Evolutionary conservation across 2,888 invertebrate genomes (phyloP), one percentile per base, ranked within the genome.

Genomic region (Lepidochrysops patricia): DNA sequence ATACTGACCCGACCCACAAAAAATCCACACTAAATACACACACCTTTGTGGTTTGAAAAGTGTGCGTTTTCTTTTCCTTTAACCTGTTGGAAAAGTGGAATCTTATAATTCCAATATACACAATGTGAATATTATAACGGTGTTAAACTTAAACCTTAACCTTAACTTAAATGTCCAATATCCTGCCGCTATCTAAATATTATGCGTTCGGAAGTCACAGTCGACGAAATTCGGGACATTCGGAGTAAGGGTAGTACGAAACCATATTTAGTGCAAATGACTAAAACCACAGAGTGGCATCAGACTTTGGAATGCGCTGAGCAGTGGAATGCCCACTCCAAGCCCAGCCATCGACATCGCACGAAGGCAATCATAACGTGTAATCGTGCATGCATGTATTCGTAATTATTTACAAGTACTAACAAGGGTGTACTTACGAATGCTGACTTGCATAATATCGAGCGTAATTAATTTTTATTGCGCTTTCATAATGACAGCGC

Each of bases 391-490:
- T 29, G 23, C 48, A 54, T 54, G 54, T 32, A 54, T 54, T 54
- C 54, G 19, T 54, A 54, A 54, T 54, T 54, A 54, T 32, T 29
- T 32, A 54, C 54, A 54, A 54, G 54, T 32, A 52, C 29, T 52
- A 15, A 54, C 54, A 54, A 54, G 32, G 54, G 54, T 54, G n/a
- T 52, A 54, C 54, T 29, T 32, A 54, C 15, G 15, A 23, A 7
- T 25, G 27, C n/a, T 29, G 13, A 27, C 27, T 32, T 29, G 29
- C 54, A 54, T 54, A 37, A 37, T 13, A 50, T 50, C 26, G 6
- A n/a, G 19, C 4, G 29, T 15, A 29, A 54, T 54, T 54, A 54
- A 23, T 54, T 32, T 52, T 54, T 54, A 54, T 29, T 32, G 32
- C 54, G 0, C 23, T 32, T 54, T 19, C 12, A 43, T 32, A 29